Percentiles rank a stretch among this genome's conserved stretches.
These are phyloP conservation scores for Oxyteleia sp. DNA, from an alignment of 2,888 invertebrate species.

Conservation along the genomic window DNA sequence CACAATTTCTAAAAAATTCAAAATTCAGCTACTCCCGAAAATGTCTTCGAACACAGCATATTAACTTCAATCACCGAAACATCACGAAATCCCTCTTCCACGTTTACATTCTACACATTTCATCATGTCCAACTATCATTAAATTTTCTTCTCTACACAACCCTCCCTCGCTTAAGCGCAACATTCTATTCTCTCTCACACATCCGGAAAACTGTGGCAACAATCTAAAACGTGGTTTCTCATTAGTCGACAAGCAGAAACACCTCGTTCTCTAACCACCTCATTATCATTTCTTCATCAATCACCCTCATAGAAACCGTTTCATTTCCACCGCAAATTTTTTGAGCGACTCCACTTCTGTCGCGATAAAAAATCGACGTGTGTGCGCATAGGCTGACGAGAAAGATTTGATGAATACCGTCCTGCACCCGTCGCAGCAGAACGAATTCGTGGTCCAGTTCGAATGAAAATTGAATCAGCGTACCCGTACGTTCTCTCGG, in stretches of 20 bases:
- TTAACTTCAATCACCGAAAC: not conserved
- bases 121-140: not conserved
- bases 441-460: constrained; percentile 73
- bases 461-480: constrained; percentile 73
- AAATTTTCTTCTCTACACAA: not conserved
- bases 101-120: not conserved
- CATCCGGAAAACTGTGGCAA: not conserved
- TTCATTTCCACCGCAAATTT: constrained; percentile 16
- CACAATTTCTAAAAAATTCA: too few relatives aligned
- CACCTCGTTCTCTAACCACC: not conserved
- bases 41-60: too few relatives aligned
- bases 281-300: constrained; percentile 16
- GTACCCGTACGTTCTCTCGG: constrained; percentile 66
- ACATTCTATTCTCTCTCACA: constrained; percentile 19
- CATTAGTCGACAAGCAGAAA: not conserved
- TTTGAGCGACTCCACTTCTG: not conserved
- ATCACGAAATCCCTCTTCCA: not conserved
- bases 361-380: constrained; percentile 34
- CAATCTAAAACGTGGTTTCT: not conserved
- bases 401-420: constrained; percentile 54
- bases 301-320: not conserved
- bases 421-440: constrained; percentile 56
- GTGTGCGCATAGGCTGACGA: constrained; percentile 40
- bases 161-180: constrained; percentile 3
- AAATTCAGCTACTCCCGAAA: too few relatives aligned